Conservation (phyloP, 2,888 invertebrate genomes). For the Eristalis arbustorum region DNA sequence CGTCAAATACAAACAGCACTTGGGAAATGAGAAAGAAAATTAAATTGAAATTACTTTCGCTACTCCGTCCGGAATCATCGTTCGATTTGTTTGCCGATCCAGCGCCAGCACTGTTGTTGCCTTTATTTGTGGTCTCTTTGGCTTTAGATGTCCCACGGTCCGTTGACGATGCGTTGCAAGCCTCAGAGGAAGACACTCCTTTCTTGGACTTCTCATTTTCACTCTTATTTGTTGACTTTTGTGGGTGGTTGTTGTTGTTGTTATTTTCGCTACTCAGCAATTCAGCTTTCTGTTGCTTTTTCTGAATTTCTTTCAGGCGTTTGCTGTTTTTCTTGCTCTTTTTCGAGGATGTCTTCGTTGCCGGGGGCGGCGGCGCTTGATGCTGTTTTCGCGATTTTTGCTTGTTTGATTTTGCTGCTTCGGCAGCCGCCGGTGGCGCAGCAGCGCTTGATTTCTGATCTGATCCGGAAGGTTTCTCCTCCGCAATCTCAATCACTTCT, state of each 20-base stretch:
- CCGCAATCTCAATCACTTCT: background rate
- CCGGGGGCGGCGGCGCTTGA: background rate
- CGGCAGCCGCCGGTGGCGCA: slow-evolving; percentile 45
- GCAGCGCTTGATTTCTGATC: background rate
- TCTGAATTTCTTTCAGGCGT: slow-evolving; percentile 75
- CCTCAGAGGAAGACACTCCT: background rate
- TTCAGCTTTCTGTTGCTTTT: slow-evolving; percentile 71
- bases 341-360: slow-evolving; percentile 58
- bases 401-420: slow-evolving; percentile 15
- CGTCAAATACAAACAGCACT: background rate
- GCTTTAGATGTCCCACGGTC: background rate
- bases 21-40: background rate
- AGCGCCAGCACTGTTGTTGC: background rate
- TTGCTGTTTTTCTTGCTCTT: slow-evolving; percentile 73
- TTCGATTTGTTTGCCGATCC: background rate
- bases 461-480: slow-evolving; percentile 8
- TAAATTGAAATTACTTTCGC: background rate
- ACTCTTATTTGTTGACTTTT: background rate
- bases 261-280: slow-evolving; percentile 40
- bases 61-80: background rate
- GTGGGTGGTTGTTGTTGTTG: slow-evolving; percentile 32
- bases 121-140: background rate
- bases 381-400: background rate
- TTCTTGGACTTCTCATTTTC: background rate
- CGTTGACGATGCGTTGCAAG: background rate